Base-by-base conservation (phyloP, 1,140 invertebrate genomes). In the Formica selysi region DNA sequence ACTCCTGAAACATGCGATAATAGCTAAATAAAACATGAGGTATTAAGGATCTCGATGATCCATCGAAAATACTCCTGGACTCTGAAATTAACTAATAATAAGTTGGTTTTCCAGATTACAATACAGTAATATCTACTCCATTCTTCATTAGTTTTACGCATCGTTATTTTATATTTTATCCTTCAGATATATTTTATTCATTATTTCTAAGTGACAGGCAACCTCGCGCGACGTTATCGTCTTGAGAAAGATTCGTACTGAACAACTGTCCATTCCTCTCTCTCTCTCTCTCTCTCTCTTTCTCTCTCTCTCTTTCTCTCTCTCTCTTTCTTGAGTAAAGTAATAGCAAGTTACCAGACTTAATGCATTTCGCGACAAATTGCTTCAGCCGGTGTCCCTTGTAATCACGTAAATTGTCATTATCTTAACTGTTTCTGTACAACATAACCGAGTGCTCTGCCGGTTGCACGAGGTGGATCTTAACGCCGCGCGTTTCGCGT, bases 301-400 rank as follows among this genome's bases (percentile, higher is more conserved):
- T 44, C 41, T 51, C 48, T 51, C 13, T 51, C 7, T 51, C 13
- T 51, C 48, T 51, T 13, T 16, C 13, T 51, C 48, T 48, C 16
- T 19, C 8, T 13, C 22, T 13, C 26, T 32, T 10, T 61, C 38
- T 73, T 26, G 26, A 62, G 61, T 61, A 74, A 73, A 61, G 29
- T 74, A 61, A 83, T 22, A 29, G 38, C 51, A 54, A 38, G n/a
- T 54, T 64, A 51, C n/a, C 38, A 51, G 26, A 62, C 29, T 83
- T 73, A 83, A 74, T 83, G 79, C 79, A 74, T 74, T 61, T 61
- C 79, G 38, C 54, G 54, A 83, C 79, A 83, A 83, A 83, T 83
- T 83, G 54, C 38, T 83, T 32, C 19, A 62, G 51, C 6, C 36
- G 41, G 16, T 41, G 51, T 70, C 38, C 7, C 38, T 59, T 36